Evolutionary conservation across 2,888 invertebrate genomes (phyloP).

Genomic region (Lepetodrilus schrolli): DNA sequence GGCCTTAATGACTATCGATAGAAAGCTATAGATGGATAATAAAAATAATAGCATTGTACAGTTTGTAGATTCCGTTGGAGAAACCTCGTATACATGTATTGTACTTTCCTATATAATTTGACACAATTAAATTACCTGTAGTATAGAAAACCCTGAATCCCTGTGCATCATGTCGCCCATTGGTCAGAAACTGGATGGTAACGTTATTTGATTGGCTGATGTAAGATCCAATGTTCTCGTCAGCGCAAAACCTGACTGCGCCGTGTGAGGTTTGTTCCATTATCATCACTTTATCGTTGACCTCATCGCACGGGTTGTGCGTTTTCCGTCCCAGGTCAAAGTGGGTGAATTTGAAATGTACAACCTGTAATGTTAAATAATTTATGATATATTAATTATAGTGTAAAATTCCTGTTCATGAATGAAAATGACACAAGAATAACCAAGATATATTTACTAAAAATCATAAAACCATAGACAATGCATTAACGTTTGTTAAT

Average conservation of each 20-base stretch:
- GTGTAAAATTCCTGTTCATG: neutral
- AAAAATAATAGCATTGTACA: too few relatives aligned
- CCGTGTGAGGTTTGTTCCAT: conserved; percentile 52
- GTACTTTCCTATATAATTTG: too few relatives aligned
- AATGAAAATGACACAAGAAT: neutral
- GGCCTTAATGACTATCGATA: too few relatives aligned
- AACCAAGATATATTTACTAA: too few relatives aligned
- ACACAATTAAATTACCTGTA: conserved; percentile 63
- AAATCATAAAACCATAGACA: too few relatives aligned
- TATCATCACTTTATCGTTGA: conserved; percentile 61
- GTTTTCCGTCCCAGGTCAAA: conserved; percentile 63
- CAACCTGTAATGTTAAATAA: conserved; percentile 53
- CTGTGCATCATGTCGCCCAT: conserved; percentile 62
- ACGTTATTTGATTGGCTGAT: conserved; percentile 59
- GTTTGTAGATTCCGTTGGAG: too few relatives aligned
- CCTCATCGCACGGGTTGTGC: conserved; percentile 51
- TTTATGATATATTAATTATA: neutral
- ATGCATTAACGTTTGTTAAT: too few relatives aligned
- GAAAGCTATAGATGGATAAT: too few relatives aligned
- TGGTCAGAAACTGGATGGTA: conserved; percentile 59
- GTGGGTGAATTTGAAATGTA: conserved; percentile 62
- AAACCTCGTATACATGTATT: too few relatives aligned
- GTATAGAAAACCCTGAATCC: conserved; percentile 68
- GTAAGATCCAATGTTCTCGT: conserved; percentile 58
- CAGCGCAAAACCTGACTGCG: conserved; percentile 52